Evolutionary conservation across 2,113 vertebrate genomes (phyloP), one percentile per base, ranked within the genome.

Genomic region (Microcebus tavaratra): DNA sequence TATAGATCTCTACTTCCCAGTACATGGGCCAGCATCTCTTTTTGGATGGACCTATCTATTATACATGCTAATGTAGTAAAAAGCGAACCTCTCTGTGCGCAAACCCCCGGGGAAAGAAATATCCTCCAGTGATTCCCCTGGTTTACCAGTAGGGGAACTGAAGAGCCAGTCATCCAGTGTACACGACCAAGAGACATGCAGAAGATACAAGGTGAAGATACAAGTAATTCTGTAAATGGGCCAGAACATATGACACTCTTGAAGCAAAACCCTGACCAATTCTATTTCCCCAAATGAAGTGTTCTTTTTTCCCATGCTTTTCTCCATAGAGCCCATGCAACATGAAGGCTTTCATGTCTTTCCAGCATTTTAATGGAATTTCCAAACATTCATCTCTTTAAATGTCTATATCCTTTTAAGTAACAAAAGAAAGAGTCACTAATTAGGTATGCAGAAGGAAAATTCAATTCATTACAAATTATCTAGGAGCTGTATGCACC

Each of bases 401-500:
- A 95, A 76, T 61, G 72, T 95, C 76, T 90, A 27, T 88, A 87
- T 91, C 21, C n/a, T 97, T 97, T 93, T 76, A 90, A 95, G 25
- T 39, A 81, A 45, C 23, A 91, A 91, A 82, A 79, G 78, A 94
- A 88, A 73, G 59, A 87, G 48, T 81, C 81, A 83, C 80, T 97
- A 94, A 96, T 97, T 95, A 97, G 80, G 87, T 75, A 87, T 91
- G 84, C 81, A 36, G 68, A 88, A 88, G 79, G 70, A 94, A 96
- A 94, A 96, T 73, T 72, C 96, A 96, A 36, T 96, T 96, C 94
- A 90, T 94, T 94, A 61, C 87, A 68, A 68, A 93, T 96, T 87
- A 92, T 88, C 95, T 65, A 88, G 61, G 48, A 73, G 65, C 91
- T 80, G 67, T 72, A 79, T 11, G 57, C 3, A 2, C 87, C 59